Percentiles rank a stretch among this genome's conserved stretches.
These are phyloP conservation scores for Sander lucioperca DNA, from an alignment of 2,113 vertebrate genomes.

Conservation along the genomic window DNA sequence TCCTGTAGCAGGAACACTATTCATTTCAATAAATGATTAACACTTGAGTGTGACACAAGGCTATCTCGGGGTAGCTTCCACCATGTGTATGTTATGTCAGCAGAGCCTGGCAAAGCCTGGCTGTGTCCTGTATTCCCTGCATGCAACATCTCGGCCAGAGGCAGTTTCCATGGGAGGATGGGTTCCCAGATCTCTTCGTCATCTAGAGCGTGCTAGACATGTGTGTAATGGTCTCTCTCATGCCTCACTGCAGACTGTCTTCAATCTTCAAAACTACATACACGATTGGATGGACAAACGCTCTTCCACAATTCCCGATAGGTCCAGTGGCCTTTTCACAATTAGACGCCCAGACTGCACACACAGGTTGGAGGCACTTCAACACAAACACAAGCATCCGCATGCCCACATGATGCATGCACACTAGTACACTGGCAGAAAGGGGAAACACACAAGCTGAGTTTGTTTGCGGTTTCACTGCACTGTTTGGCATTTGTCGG, in stretches of 20 bases:
- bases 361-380: slow-evolving; percentile 45
- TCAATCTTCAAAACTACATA: slow-evolving; percentile 67
- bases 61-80: slow-evolving; percentile 2
- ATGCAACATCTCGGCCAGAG: slow-evolving; percentile 60
- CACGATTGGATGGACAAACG: slow-evolving; percentile 64
- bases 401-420: neutral
- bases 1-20: neutral
- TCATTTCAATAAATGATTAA: slow-evolving; percentile 47
- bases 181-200: slow-evolving; percentile 78
- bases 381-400: slow-evolving; percentile 19
- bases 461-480: slow-evolving; percentile 61
- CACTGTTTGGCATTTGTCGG: slow-evolving; percentile 68
- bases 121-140: slow-evolving; percentile 42
- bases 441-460: slow-evolving; percentile 27
- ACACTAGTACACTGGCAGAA: neutral
- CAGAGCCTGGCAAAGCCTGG: slow-evolving; percentile 16
- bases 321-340: slow-evolving; percentile 69
- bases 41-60: slow-evolving; percentile 27
- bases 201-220: slow-evolving; percentile 68
- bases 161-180: slow-evolving; percentile 68
- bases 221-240: slow-evolving; percentile 76
- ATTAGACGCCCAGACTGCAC: slow-evolving; percentile 36
- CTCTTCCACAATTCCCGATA: slow-evolving; percentile 54
- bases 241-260: slow-evolving; percentile 67
- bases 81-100: slow-evolving; percentile 48